Conservation (phyloP, 2,888 invertebrate species). For the Drosophila melanosoma region DNA sequence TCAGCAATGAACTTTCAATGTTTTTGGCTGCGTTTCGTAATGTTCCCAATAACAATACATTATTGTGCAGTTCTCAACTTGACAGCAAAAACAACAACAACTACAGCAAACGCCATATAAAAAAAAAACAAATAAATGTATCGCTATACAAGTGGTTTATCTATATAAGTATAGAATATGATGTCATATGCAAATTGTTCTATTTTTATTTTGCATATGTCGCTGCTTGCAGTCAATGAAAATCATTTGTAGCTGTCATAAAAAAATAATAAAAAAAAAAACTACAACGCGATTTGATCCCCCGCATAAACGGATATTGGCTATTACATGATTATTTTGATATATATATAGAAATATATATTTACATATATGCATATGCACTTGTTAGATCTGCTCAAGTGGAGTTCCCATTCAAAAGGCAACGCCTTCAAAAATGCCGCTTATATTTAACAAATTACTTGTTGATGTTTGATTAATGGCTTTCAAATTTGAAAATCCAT, state of each 20-base stretch:
- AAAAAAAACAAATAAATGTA: slow-evolving; percentile 6
- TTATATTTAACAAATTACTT: slow-evolving; percentile 38
- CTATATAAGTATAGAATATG: slow-evolving; percentile 44
- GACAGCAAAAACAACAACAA: background rate
- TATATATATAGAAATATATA: background rate
- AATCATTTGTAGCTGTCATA: slow-evolving; percentile 65
- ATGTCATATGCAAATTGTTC: slow-evolving; percentile 68
- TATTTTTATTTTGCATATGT: slow-evolving; percentile 66
- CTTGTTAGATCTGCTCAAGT: slow-evolving; percentile 34
- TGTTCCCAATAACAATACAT: slow-evolving; percentile 25
- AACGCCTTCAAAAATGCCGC: slow-evolving; percentile 42
- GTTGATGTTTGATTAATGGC: slow-evolving; percentile 49
- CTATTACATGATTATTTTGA: slow-evolving; percentile 36
- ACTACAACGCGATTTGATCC: slow-evolving; percentile 44
- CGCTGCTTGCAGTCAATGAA: slow-evolving; percentile 57
- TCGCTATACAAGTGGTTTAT: slow-evolving; percentile 27
- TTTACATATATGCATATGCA: slow-evolving; percentile 28
- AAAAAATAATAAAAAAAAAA: slow-evolving; percentile 17
- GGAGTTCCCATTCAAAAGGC: slow-evolving; percentile 10
- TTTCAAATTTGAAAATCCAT: slow-evolving; percentile 46
- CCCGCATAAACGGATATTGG: slow-evolving; percentile 71
- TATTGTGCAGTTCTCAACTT: slow-evolving; percentile 15
- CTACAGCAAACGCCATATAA: slow-evolving; percentile 5
- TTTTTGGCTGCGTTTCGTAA: slow-evolving; percentile 37
- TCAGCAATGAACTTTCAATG: slow-evolving; percentile 34